Evolutionary conservation across 1,140 invertebrate genomes (phyloP).

Genomic region (Drosophila sechellia): DNA sequence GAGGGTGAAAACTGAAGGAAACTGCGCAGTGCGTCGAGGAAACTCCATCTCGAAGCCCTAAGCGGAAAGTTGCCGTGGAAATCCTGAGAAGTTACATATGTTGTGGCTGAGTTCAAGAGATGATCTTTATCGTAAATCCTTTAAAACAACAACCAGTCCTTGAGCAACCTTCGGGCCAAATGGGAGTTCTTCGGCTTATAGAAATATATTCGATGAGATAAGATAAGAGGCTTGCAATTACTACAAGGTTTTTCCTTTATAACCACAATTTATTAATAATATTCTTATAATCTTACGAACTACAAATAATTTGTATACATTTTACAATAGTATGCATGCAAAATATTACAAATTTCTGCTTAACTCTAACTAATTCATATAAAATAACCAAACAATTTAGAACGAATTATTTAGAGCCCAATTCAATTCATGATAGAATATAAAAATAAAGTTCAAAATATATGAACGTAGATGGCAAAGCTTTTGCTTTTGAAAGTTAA

Average conservation of each 20-base stretch:
- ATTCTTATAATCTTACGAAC: no score
- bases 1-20: constrained; percentile 28
- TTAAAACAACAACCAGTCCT: constrained; percentile 7
- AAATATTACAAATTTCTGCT: no score
- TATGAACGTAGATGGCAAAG: background rate
- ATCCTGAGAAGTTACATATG: constrained; percentile 53
- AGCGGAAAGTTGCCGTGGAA: constrained; percentile 32
- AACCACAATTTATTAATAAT: no score
- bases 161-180: background rate
- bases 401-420: no score
- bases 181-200: background rate
- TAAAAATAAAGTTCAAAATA: background rate
- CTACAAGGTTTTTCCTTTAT: no score
- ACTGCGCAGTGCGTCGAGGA: constrained; percentile 39
- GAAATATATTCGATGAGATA: background rate
- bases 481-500: background rate
- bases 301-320: no score
- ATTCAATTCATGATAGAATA: no score
- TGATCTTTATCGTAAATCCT: constrained; percentile 25
- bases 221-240: background rate
- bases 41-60: constrained; percentile 10
- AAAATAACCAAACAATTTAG: no score
- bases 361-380: no score
- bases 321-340: no score
- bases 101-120: constrained; percentile 30